Evolutionary conservation across 1,140 invertebrate genomes (phyloP).

Genomic region (Drosophila grimshawi): DNA sequence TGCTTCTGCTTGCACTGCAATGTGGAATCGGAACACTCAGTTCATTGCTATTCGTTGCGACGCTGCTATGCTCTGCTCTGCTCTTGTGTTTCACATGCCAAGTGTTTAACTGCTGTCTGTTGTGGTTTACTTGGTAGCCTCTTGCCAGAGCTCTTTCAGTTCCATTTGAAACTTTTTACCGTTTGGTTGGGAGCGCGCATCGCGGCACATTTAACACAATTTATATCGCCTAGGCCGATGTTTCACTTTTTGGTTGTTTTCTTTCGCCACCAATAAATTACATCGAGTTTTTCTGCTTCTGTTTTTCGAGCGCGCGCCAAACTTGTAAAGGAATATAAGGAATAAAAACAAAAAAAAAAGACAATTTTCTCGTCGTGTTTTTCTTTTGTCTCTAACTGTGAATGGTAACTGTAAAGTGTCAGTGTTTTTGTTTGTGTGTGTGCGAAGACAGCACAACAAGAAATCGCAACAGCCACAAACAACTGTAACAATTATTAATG

Average conservation of each 20-base stretch:
- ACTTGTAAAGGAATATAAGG: slow-evolving; percentile 25
- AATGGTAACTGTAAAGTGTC: slow-evolving; percentile 17
- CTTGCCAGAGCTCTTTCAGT: slow-evolving; percentile 32
- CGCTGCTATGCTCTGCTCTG: not conserved
- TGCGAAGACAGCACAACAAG: not conserved
- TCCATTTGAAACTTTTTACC: slow-evolving; percentile 45
- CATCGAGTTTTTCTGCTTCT: not conserved
- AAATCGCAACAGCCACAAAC: not conserved
- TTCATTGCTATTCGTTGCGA: not conserved
- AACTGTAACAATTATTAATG: slow-evolving; percentile 2
- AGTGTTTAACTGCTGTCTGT: slow-evolving; percentile 11
- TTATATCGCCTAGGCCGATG: slow-evolving; percentile 28
- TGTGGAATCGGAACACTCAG: slow-evolving; percentile 32
- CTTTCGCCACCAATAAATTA: slow-evolving; percentile 22
- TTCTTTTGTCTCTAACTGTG: slow-evolving; percentile 31
- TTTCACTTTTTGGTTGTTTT: slow-evolving; percentile 52
- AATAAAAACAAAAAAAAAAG: not conserved
- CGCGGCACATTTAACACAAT: slow-evolving; percentile 30
- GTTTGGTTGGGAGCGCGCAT: slow-evolving; percentile 50
- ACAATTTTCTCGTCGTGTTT: slow-evolving; percentile 21
- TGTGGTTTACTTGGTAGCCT: slow-evolving; percentile 27
- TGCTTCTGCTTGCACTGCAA: not conserved
- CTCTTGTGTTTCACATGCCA: slow-evolving; percentile 30
- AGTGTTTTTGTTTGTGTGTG: not conserved
- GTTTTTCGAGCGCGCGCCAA: slow-evolving; percentile 40